phyloP scores from a whole-genome alignment of 2,113 vertebrate genomes.

The Burhinus oedicnemus region DNA sequence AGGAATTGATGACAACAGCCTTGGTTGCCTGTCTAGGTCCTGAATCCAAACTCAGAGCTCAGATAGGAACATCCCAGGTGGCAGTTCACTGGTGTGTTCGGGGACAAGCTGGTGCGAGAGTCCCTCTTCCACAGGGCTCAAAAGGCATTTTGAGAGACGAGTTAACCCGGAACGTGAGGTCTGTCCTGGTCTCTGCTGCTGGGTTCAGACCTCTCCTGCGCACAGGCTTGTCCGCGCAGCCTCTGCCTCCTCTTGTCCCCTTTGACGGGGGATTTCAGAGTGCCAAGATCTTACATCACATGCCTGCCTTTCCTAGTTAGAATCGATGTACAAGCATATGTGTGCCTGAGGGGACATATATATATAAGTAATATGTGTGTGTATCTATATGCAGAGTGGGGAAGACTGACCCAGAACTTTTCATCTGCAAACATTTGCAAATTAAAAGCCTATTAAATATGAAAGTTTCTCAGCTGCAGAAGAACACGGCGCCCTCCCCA shows the following conservation, averaged over 20 bases:
- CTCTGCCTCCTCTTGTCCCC: neutral
- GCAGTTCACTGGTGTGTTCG: fast-evolving
- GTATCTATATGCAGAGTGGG: fast-evolving
- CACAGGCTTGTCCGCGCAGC: neutral
- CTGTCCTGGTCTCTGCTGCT: neutral
- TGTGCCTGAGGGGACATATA: fast-evolving
- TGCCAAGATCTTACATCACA: neutral
- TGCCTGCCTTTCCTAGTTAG: neutral
- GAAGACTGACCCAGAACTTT: neutral
- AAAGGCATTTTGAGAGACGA: neutral
- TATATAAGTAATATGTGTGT: fast-evolving
- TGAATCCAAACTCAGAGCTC: neutral
- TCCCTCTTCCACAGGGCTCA: neutral
- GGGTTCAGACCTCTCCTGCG: neutral
- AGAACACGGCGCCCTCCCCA: fast-evolving
- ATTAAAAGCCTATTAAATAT: neutral
- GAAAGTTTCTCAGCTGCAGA: neutral
- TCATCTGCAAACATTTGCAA: neutral
- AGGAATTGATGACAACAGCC: neutral
- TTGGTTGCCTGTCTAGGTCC: neutral
- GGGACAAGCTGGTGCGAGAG: neutral
- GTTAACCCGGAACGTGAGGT: neutral
- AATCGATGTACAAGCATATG: fast-evolving
- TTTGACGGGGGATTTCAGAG: neutral
- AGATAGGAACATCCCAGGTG: neutral